phyloP scores from a whole-genome alignment of 2,113 vertebrate genomes.

The Malurus elegans region DNA sequence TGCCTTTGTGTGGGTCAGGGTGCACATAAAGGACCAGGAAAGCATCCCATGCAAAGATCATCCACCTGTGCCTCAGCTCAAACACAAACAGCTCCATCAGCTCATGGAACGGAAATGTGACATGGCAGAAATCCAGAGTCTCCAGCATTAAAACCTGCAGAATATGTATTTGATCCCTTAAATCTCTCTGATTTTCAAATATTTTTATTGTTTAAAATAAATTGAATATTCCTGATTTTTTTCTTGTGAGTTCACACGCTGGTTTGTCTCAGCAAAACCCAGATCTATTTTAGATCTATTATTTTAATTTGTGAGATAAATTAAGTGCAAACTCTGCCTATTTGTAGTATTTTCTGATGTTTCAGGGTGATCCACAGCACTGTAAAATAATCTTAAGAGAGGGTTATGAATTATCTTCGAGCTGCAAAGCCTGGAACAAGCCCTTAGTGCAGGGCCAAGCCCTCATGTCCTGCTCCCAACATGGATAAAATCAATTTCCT shows the following conservation, averaged over 20 bases:
- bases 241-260: neutral
- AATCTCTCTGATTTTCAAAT: neutral
- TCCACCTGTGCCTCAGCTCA: neutral
- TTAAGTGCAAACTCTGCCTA: neutral
- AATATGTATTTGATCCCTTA: neutral
- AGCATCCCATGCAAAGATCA: neutral
- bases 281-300: neutral
- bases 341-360: neutral
- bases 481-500: neutral
- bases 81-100: neutral
- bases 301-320: neutral
- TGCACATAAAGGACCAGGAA: neutral
- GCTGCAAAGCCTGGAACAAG: neutral
- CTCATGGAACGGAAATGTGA: neutral
- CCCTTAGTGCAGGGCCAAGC: neutral
- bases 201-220: neutral
- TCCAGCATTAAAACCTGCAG: neutral
- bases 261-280: neutral
- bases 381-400: neutral
- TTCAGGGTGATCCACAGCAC: neutral
- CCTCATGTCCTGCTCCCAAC: accelerated
- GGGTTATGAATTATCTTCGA: neutral
- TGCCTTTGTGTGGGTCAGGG: neutral
- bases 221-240: neutral
- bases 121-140: neutral